A percentile compares a stretch with the other conserved stretches of the same genome.
These are phyloP conservation scores for Limnephilus rhombicus DNA, from an alignment of 2,888 invertebrate species.

Conservation along the genomic window DNA sequence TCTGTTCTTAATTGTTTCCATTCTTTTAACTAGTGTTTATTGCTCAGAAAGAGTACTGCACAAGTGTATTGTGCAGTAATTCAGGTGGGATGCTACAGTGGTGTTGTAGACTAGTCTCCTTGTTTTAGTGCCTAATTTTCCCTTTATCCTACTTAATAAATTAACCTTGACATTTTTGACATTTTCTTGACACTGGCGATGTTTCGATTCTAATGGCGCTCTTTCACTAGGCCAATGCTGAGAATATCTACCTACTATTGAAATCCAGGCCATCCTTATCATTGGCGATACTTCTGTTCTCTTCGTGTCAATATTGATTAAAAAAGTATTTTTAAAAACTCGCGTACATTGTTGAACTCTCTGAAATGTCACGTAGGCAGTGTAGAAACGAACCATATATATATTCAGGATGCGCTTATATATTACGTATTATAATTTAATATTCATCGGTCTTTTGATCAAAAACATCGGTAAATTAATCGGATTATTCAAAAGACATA, in stretches of 20 bases:
- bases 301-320: constrained; percentile 7
- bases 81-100: no score
- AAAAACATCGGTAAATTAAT: not conserved
- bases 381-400: not conserved
- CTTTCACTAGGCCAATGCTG: no score
- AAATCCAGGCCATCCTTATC: constrained; percentile 2
- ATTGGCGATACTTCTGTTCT: constrained; percentile 7
- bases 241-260: not conserved
- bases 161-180: no score
- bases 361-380: not conserved
- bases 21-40: no score
- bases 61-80: no score
- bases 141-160: no score
- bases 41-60: no score
- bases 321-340: not conserved
- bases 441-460: not conserved
- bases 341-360: not conserved
- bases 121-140: no score
- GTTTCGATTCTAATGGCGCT: no score
- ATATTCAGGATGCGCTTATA: not conserved
- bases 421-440: not conserved
- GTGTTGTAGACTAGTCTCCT: no score
- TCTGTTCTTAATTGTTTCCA: no score
- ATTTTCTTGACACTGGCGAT: no score
- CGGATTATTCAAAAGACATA: not conserved